A percentile compares a stretch with the other conserved stretches of the same genome.
Evolutionary conservation across 2,888 invertebrate genomes (phyloP).

Genomic region (Deilephila porcellus): DNA sequence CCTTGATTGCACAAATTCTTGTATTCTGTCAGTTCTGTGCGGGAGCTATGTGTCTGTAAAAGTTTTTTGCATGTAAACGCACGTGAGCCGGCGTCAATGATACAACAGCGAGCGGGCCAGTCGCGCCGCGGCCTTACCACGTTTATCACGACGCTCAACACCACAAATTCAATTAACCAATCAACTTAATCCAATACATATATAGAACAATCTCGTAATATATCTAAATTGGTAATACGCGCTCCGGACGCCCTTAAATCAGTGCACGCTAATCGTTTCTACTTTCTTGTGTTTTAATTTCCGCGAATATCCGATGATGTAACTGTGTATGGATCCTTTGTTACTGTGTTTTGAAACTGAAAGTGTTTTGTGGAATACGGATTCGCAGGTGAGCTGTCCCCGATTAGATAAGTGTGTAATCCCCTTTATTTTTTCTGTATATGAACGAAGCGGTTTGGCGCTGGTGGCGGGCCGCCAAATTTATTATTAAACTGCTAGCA

Average conservation of each 20-base stretch:
- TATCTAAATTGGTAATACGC: conserved; percentile 29
- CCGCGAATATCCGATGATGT: conserved; percentile 72
- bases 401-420: conserved; percentile 37
- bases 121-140: conserved; percentile 75
- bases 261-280: conserved; percentile 51
- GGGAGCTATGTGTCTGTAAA: conserved; percentile 57
- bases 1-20: conserved; percentile 2
- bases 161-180: conserved; percentile 66
- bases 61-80: conserved; percentile 78
- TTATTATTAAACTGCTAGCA: conserved; percentile 69
- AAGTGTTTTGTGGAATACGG: conserved; percentile 67
- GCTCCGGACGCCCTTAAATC: conserved; percentile 16
- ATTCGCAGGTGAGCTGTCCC: conserved; percentile 56
- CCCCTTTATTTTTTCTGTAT: conserved; percentile 47
- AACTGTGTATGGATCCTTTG: conserved; percentile 72
- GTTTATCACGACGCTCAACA: conserved; percentile 74
- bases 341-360: conserved; percentile 66
- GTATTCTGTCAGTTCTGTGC: conserved; percentile 17
- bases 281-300: conserved; percentile 57
- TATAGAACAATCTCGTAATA: conserved; percentile 43
- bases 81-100: conserved; percentile 77
- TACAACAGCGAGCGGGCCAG: conserved; percentile 67
- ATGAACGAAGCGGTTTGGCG: conserved; percentile 48
- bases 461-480: conserved; percentile 74
- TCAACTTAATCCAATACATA: conserved; percentile 62